A percentile compares a stretch with the other conserved stretches of the same genome.
Conservation (phyloP, 1,140 invertebrate species). For the Drosophila littoralis region DNA sequence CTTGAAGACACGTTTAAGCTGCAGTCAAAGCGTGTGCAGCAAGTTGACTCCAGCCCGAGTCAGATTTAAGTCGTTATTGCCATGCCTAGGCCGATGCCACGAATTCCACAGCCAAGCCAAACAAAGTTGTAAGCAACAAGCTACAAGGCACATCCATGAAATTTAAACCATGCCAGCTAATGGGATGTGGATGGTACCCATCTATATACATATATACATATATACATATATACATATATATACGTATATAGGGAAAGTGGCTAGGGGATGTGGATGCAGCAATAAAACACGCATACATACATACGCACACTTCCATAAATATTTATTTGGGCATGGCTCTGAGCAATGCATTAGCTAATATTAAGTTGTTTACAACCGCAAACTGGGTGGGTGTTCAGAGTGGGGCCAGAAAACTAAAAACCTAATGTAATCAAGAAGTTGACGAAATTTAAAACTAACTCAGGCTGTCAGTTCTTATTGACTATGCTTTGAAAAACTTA, state of each 20-base stretch:
- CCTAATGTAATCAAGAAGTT: too few relatives aligned
- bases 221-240: slow-evolving; percentile 18
- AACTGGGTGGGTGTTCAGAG: too few relatives aligned
- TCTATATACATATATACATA: neutral
- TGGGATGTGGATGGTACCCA: slow-evolving; percentile 12
- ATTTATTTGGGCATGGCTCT: slow-evolving; percentile 36
- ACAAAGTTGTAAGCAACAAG: slow-evolving; percentile 42
- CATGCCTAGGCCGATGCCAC: slow-evolving; percentile 67
- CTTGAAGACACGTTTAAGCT: slow-evolving; percentile 81
- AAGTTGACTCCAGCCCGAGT: slow-evolving; percentile 45
- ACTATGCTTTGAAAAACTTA: too few relatives aligned
- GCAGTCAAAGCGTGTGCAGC: slow-evolving; percentile 62
- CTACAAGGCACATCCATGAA: slow-evolving; percentile 30
- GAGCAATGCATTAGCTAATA: slow-evolving; percentile 38
- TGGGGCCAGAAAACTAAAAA: too few relatives aligned
- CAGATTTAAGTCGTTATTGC: slow-evolving; percentile 64
- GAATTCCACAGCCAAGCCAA: slow-evolving; percentile 63
- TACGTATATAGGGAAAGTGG: neutral
- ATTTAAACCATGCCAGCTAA: slow-evolving; percentile 55
- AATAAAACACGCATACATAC: neutral
- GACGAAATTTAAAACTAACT: too few relatives aligned
- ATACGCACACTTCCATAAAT: slow-evolving; percentile 8
- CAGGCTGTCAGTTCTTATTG: too few relatives aligned
- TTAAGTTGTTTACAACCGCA: slow-evolving; percentile 19
- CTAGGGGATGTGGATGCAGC: slow-evolving; percentile 22